These are phyloP conservation scores for Pterobdella sp. DNA, from an alignment of 2,888 invertebrate species.

Conservation along the genomic window DNA sequence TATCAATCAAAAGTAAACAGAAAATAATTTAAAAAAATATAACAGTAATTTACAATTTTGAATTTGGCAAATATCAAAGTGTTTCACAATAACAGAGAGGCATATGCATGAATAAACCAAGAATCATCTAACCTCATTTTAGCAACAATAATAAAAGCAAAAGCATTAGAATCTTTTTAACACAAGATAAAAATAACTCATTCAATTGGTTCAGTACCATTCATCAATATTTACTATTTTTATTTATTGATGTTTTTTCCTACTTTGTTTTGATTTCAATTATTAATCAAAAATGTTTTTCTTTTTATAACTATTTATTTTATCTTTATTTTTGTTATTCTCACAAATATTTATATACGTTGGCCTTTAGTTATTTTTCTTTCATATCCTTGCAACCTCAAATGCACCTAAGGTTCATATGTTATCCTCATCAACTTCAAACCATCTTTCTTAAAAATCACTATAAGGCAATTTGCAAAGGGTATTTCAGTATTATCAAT, in stretches of 20 bases:
- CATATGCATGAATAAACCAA: too few species aligned
- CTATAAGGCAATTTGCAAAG: too few species aligned
- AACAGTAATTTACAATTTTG: too few species aligned
- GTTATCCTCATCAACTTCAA: neutral
- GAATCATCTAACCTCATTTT: constrained; percentile 13
- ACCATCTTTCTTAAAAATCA: too few species aligned
- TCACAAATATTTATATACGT: neutral
- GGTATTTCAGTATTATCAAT: too few species aligned
- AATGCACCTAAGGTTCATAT: neutral
- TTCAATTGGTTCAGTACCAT: constrained; percentile 12
- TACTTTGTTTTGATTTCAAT: constrained; percentile 3
- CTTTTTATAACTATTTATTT: neutral
- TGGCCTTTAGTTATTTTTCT: constrained; percentile 14
- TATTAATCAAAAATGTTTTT: neutral
- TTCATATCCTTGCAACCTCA: neutral
- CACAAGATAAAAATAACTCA: neutral
- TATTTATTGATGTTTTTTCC: neutral
- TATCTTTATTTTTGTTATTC: neutral
- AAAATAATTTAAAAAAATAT: too few species aligned
- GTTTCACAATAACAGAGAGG: too few species aligned
- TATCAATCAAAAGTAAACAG: too few species aligned
- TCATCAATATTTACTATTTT: neutral
- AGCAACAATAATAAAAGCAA: neutral
- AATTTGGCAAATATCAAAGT: too few species aligned
- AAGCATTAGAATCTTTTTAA: neutral